A percentile compares a stretch with the other conserved stretches of the same genome.
Conservation (phyloP, 2,888 invertebrate genomes). For the Conistra vaccinii region DNA sequence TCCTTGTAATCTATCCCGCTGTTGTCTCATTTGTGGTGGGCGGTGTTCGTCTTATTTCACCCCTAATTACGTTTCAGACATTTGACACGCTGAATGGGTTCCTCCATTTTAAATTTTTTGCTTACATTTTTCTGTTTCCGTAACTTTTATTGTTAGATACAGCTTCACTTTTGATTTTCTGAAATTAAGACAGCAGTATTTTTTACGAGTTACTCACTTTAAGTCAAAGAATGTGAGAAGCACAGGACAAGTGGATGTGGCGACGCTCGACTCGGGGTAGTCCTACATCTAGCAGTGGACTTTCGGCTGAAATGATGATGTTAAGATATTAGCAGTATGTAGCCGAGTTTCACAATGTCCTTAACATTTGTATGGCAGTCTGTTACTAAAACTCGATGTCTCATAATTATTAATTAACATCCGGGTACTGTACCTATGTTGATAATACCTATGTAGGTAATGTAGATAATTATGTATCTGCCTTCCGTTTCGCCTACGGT, state of each 20-base stretch:
- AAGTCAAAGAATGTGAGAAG: not conserved
- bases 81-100: slow-evolving; percentile 40
- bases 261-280: too few relatives aligned
- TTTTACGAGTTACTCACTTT: not conserved
- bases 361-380: too few relatives aligned
- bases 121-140: not conserved
- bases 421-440: too few relatives aligned
- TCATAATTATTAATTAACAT: too few relatives aligned
- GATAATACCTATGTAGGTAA: too few relatives aligned
- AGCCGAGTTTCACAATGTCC: not conserved
- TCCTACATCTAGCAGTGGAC: not conserved
- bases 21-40: slow-evolving; percentile 32
- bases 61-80: slow-evolving; percentile 50
- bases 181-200: not conserved
- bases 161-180: not conserved
- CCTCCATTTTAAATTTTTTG: slow-evolving; percentile 1
- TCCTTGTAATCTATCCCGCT: slow-evolving; percentile 26
- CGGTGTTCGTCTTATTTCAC: slow-evolving; percentile 40
- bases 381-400: too few relatives aligned
- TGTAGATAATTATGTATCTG: too few relatives aligned
- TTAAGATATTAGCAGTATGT: not conserved
- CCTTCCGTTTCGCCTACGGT: too few relatives aligned
- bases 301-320: not conserved
- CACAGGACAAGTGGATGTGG: not conserved
- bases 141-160: not conserved